Evolutionary conservation across 2,113 vertebrate species (phyloP), one percentile per base, ranked within the genome.

Genomic region (Oplegnathus fasciatus): DNA sequence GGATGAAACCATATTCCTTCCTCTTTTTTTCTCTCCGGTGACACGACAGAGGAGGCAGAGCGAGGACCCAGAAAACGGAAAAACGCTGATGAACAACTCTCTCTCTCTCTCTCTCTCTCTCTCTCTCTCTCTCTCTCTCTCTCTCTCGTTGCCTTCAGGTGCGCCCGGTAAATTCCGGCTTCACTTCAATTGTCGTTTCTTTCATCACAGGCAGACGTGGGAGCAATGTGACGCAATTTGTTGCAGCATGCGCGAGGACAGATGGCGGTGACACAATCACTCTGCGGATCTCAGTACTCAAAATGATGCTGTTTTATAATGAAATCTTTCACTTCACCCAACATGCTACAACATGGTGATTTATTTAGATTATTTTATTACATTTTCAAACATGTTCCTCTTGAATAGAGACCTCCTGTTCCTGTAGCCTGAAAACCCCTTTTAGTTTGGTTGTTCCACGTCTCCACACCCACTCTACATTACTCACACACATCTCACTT

Each of bases 1-100:
- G 57, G 64, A 84, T 89, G 89, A 88, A 93, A 94, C 93, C 93
- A 95, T 94, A 90, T 91, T 93, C 92, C 93, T 94, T 92, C 92
- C 92, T 92, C 92, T 91, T 90, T 89, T 83, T 86, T 34, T 40
- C n/a, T 52, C 67, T 75, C 76, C 72, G 50, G 72, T 87, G 91
- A 92, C 92, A 87, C 88, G 67, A 84, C 83, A 90, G 91, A 88
- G 86, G 83, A 86, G 93, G 87, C 88, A 87, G 86, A 82, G 75
- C 76, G 83, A 86, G 68, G 44, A 84, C 52, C 32, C 67, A 48
- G 58, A 62, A 34, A 62, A 37, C 74, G 74, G 74, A 64, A 89
- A 84, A 65, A 75, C 54, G 70, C 85, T 79, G 86, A 89, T 88
- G 83, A 80, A 62, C 78, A 55, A 74, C 34, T 80, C 82, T 68